These are phyloP conservation scores for Zapornia atra DNA, from an alignment of 2,113 vertebrate genomes.

Conservation along the genomic window DNA sequence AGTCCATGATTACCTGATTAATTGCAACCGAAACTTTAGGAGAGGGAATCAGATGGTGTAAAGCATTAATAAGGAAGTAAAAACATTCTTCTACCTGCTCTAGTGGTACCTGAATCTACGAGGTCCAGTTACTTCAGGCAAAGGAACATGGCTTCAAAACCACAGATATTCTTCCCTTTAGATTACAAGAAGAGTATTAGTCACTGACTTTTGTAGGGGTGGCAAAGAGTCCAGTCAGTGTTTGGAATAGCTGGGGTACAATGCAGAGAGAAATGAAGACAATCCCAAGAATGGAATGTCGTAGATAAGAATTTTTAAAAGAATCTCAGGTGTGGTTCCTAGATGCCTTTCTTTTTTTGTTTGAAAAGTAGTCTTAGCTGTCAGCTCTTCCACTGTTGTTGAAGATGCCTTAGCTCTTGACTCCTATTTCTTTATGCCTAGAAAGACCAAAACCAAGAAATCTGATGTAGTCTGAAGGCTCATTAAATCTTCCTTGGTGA, in stretches of 20 bases:
- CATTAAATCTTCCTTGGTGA: neutral
- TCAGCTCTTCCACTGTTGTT: neutral
- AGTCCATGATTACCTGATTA: neutral
- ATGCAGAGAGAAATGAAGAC: neutral
- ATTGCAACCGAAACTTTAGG: neutral
- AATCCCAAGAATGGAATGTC: neutral
- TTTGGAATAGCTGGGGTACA: neutral
- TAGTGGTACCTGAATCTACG: fast-evolving
- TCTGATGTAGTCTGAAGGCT: neutral
- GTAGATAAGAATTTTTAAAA: neutral
- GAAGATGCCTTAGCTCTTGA: neutral
- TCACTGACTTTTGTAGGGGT: neutral
- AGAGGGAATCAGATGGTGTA: neutral
- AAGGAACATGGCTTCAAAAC: neutral
- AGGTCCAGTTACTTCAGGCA: neutral
- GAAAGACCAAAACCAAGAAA: neutral
- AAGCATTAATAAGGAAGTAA: neutral
- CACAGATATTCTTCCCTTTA: neutral
- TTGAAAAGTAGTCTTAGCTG: neutral
- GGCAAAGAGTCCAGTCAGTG: neutral
- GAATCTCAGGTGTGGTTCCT: neutral
- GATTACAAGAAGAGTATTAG: neutral
- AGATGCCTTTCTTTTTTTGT: neutral
- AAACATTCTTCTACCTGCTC: neutral
- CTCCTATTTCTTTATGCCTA: neutral